A percentile compares a stretch with the other conserved stretches of the same genome.
These are phyloP conservation scores for Aleiodes alternator DNA, from an alignment of 2,888 invertebrate species.

Conservation along the genomic window DNA sequence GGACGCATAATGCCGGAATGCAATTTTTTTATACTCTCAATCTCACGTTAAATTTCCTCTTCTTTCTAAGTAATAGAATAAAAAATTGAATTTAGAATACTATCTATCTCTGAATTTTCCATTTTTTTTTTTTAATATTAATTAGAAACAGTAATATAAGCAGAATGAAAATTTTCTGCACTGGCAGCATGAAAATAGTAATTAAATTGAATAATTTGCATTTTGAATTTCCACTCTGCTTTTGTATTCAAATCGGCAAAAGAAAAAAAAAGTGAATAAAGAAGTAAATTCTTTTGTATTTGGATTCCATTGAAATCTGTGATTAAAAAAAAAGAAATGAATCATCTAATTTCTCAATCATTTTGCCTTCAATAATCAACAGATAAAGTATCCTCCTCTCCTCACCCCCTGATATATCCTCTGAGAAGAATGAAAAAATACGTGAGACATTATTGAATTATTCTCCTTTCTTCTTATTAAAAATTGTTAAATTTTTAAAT, in stretches of 20 bases:
- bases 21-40: not conserved
- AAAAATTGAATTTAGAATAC: not conserved
- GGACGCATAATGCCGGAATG: conserved; percentile 70
- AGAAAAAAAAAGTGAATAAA: too few relatives aligned
- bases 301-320: conserved; percentile 58
- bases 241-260: too few relatives aligned
- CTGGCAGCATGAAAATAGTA: too few relatives aligned
- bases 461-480: conserved; percentile 9
- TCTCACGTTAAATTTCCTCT: not conserved
- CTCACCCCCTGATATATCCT: conserved; percentile 4
- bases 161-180: too few relatives aligned
- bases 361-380: not conserved
- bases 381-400: not conserved
- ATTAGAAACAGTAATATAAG: too few relatives aligned
- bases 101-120: not conserved
- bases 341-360: not conserved
- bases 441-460: conserved; percentile 14
- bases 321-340: conserved; percentile 54
- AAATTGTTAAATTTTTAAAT: conserved; percentile 54
- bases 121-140: too few relatives aligned
- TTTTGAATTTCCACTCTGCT: too few relatives aligned
- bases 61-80: not conserved
- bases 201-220: too few relatives aligned
- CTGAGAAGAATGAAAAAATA: not conserved
- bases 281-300: too few relatives aligned